phyloP scores from a whole-genome alignment of 2,113 vertebrate species.

The Leptobrachium ailaonicum region DNA sequence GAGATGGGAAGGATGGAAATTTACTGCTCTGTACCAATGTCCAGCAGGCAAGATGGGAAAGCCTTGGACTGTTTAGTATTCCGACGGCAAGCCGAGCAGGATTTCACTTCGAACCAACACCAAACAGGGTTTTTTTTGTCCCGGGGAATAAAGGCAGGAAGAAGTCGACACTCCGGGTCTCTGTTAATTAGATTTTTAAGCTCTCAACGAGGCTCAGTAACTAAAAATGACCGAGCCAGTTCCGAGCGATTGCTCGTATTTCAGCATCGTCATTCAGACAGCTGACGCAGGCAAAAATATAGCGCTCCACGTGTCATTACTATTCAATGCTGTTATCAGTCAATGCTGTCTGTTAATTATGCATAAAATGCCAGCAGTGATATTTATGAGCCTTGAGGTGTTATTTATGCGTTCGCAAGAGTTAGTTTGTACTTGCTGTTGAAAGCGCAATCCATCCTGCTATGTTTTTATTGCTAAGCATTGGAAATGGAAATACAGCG shows the following conservation, averaged over 20 bases:
- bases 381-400: constrained; percentile 59
- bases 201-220: constrained; percentile 54
- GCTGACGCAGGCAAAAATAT: constrained; percentile 52
- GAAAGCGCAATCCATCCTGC: constrained; percentile 35
- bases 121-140: constrained; percentile 22
- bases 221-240: constrained; percentile 56
- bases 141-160: constrained; percentile 9
- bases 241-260: constrained; percentile 52
- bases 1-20: background rate
- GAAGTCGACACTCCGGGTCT: constrained; percentile 49
- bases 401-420: constrained; percentile 54
- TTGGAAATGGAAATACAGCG: constrained; percentile 8
- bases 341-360: constrained; percentile 64
- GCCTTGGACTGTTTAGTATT: constrained; percentile 12
- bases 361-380: constrained; percentile 58
- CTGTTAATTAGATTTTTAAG: constrained; percentile 62
- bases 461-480: background rate
- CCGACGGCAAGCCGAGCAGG: background rate
- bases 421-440: constrained; percentile 22
- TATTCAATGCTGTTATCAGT: constrained; percentile 56
- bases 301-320: constrained; percentile 55
- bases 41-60: background rate
- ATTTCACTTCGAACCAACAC: constrained; percentile 38
- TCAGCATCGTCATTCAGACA: constrained; percentile 52
- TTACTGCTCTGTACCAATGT: background rate